Base-by-base conservation (phyloP, 2,113 vertebrate species). In the Carassius carassius region DNA sequence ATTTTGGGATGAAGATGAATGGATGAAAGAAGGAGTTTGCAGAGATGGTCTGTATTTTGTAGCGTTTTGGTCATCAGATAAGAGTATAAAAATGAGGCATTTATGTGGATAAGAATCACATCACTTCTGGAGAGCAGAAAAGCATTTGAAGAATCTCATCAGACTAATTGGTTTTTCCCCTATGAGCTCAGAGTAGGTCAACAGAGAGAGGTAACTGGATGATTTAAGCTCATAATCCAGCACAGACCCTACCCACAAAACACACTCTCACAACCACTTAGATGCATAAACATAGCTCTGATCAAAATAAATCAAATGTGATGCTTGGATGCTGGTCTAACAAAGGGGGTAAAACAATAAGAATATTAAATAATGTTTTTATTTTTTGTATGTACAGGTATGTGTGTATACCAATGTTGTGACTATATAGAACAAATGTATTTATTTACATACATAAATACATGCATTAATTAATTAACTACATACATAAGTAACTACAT, bases 161-260 rank as follows among this genome's bases (percentile, higher is more conserved):
- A 88, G 62, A 82, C 82, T 91, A 92, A 93, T 92, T 92, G 91
- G 90, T 89, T 90, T 91, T 90, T 82, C 89, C 58, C 1, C 89
- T 78, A 85, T 86, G 86, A 60, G 84, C 83, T 54, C 86, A 86
- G 87, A 87, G 84, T 88, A 91, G 88, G 82, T 88, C 56, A 29
- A 60, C 35, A 58, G 84, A 76, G 84, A 88, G 84, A 78, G 65
- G 80, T 82, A 88, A 89, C 88, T 37, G 32, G 54, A 85, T 74
- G 44, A 23, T 79, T 54, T 87, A 83, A 90, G 85, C 63, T 80
- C 58, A 85, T 87, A 84, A 82, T 86, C 82, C 84, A 32, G 41
- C 70, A 78, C 82, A 87, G 83, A 62, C 87, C 25, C 79, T 65
- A 10, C 35, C 63, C 49, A 54, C n/a, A 21, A 62, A 21, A 23